Evolutionary conservation across 2,797 vertebrate genomes (phyloP), one percentile per base, ranked within the genome.

Genomic region (Sebastes hopkinsi): DNA sequence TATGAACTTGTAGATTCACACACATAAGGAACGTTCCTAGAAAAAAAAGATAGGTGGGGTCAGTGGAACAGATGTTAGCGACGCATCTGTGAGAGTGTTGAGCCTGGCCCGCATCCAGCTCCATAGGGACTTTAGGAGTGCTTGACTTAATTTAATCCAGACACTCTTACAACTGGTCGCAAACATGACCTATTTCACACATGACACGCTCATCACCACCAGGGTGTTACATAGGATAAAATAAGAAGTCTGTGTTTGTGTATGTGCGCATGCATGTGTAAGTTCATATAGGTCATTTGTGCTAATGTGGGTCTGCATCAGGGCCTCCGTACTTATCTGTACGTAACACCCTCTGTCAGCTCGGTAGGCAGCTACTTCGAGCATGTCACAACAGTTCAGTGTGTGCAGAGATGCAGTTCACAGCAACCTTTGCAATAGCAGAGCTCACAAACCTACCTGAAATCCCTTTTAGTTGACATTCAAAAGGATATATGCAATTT

Each of bases 61-160:
- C 60, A 82, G 72, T 80, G 81, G 72, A 89, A 84, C 90, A 90
- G 82, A 90, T 92, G 87, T 88, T 79, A 38, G 30, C 71, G 34
- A 13, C 69, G 58, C 64, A 82, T 86, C 58, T 72, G 77, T 42
- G 55, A 55, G 65, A 74, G 80, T 60, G 50, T 71, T 67, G 50
- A 77, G 86, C 65, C 59, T 81, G 80, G 82, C 59, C 20, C 23
- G 72, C 61, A 72, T 68, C 81, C 68, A 84, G 65, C 75, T 68
- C 83, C 46, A 54, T 25, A 66, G 79, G 75, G 74, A 74, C 72
- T 82, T 74, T 59, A 69, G 27, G 77, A 82, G 76, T 46, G 83
- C 70, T 73, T 65, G 71, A 65, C 65, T 84, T 87, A 62, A 80
- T 87, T 89, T 82, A 85, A 84, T 88, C 74, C 80, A 85, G 79